Percentiles rank a stretch among this genome's conserved stretches.
These are phyloP conservation scores for Cotesia glomerata DNA, from an alignment of 1,140 invertebrate genomes.

Conservation along the genomic window DNA sequence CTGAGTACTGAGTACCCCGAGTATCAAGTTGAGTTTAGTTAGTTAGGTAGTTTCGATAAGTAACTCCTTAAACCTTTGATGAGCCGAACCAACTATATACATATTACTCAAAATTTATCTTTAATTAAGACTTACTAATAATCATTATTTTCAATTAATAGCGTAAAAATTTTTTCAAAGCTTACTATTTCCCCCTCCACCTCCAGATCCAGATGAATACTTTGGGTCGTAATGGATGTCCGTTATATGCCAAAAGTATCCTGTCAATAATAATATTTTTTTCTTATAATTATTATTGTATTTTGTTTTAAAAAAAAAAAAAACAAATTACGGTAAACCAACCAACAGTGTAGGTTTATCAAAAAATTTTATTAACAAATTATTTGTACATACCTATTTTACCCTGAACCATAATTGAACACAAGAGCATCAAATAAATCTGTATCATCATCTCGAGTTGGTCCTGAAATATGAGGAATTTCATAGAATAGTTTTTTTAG, in stretches of 20 bases:
- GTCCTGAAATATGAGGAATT: slow-evolving; percentile 19
- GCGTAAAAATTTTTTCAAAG: slow-evolving; percentile 33
- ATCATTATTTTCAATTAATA: not conserved
- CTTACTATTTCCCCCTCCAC: slow-evolving; percentile 73
- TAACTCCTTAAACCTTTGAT: not conserved
- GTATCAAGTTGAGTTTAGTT: too few species aligned
- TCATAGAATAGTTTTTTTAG: not conserved
- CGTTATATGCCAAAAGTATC: slow-evolving; percentile 91
- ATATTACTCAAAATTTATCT: too few species aligned
- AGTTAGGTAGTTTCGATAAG: slow-evolving; percentile 16
- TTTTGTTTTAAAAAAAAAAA: too few species aligned
- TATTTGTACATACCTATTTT: slow-evolving; percentile 52
- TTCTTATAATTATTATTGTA: too few species aligned
- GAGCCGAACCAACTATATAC: too few species aligned
- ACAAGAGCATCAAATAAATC: slow-evolving; percentile 57
- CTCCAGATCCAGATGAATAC: slow-evolving; percentile 73
- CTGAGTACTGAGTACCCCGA: too few species aligned
- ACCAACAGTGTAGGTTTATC: too few species aligned
- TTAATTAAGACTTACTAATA: too few species aligned
- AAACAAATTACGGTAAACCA: too few species aligned
- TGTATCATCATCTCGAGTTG: slow-evolving; percentile 57
- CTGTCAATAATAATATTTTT: slow-evolving; percentile 66
- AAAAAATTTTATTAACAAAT: too few species aligned
- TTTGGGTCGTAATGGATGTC: slow-evolving; percentile 87
- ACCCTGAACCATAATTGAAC: slow-evolving; percentile 55